Base-by-base conservation (phyloP, 92 coral and sea anemone genomes). In the Epizoanthus ramosus region DNA sequence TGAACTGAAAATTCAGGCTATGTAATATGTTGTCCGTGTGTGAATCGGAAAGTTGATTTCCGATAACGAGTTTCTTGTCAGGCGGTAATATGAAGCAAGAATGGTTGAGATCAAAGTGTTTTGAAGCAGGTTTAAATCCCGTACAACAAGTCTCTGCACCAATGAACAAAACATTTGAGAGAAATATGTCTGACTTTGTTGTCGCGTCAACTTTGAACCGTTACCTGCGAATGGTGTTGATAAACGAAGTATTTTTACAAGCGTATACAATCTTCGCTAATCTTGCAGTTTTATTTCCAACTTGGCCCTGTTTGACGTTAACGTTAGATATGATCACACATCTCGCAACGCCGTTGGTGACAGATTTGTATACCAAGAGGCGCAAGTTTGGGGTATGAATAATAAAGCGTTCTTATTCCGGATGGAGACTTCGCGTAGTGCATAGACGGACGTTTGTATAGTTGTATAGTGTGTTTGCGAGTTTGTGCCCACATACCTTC, bases 301-400 rank as follows among this genome's bases (percentile, higher is more conserved):
- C 47, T 28, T 19, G 17, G 9, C 71, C 22, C 71, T 33, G 71
- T n/a, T 12, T 67, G 71, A 67, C 18, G 4, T 33, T n/a, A 41
- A 31, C 22, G n/a, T 8, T 24, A 67, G 50, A 67, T 67, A 31
- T 33, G 71, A 67, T 67, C 71, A 67, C 45, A 67, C 6, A 67
- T 67, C 31, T 67, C 10, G 31, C 16, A 5, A 3, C 14, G 17
- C 6, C 18, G 17, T 23, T 0, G 1, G 69, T 25, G 28, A 67
- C 39, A 67, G 43, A 28, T 67, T 33, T 65, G 22, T 16, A 13
- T 67, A 67, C 31, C 47, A 28, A 16, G 15, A 33, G 50, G 39
- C 18, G 8, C 22, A 15, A 31, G 19, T 33, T 9, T 33, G 18
- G 3, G 31, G 17, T 67, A 28, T 67, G 17, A 41, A 67, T 28